Evolutionary conservation across 2,113 vertebrate genomes (phyloP).

Genomic region (Hypanus sabinus): DNA sequence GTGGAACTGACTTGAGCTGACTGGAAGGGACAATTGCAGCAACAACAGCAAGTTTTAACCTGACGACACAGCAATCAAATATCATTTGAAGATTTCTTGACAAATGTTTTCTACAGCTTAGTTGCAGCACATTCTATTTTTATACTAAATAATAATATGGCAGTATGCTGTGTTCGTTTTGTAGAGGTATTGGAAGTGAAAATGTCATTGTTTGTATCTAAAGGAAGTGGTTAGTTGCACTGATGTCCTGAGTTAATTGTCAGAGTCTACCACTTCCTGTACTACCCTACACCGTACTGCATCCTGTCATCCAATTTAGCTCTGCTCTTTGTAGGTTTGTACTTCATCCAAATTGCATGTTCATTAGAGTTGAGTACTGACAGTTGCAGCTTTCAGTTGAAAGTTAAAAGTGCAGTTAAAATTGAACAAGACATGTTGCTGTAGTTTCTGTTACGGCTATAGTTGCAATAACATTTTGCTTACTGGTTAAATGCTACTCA

Average conservation of each 20-base stretch:
- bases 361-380: background rate
- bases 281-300: no score
- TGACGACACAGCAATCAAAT: background rate
- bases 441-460: background rate
- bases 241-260: background rate
- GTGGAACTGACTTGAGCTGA: background rate
- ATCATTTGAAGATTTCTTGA: background rate
- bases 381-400: background rate
- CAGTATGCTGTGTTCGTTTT: background rate
- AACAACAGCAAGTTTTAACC: background rate
- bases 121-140: background rate
- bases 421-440: background rate
- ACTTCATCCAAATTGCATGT: background rate
- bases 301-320: background rate
- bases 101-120: background rate
- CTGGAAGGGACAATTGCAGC: background rate
- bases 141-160: background rate
- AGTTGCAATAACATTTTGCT: background rate
- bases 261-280: background rate
- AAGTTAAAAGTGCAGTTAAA: background rate
- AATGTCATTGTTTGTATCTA: background rate
- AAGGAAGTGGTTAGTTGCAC: conserved; percentile 24
- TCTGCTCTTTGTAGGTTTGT: background rate
- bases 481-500: no score
- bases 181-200: background rate